Evolutionary conservation across 2,797 vertebrate species (phyloP), one percentile per base, ranked within the genome.

Genomic region (Cossypha dichroa): DNA sequence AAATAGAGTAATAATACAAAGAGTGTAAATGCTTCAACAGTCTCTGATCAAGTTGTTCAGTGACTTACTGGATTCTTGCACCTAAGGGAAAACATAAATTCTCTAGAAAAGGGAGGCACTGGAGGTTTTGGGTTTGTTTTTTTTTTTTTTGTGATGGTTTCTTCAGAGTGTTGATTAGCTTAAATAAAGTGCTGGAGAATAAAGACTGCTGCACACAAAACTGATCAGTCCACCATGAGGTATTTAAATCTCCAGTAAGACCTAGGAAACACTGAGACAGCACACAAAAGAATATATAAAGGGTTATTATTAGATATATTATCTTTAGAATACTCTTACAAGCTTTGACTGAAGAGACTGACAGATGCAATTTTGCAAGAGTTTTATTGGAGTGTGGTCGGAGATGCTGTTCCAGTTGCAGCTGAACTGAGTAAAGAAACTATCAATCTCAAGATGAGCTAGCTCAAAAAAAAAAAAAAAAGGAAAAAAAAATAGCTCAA

Each of bases 401-500:
- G 73, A 77, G 66, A 81, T 59, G 64, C 64, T 94, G 46, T 86
- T 93, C 85, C 73, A 93, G 76, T 91, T 90, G 93, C 79, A 77
- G 88, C 72, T 80, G 93, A 94, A 90, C 46, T 0, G 5, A 94
- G 58, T 96, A 88, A 93, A 94, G 79, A 93, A 97, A 74, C 45
- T 46, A 54, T 90, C 82, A 36, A 54, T 94, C 73, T 95, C 36
- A 74, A 75, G 78, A 96, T 62, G 76, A 93, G 13, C 43, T 75
- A 85, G 75, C 54, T 85, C 5, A 69, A 67, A 77, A 15, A 15
- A 15, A 40, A n/a, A 36, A 38, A 38, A 15, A 33, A 15, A 13
- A 15, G 33, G 22, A 36, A 40, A 40, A 40, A 40, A 40, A 40
- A 40, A 40, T 40, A n/a, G 3, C 28, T 22, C 36, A 87, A 95